phyloP scores from a whole-genome alignment of 1,140 invertebrate species.

The Sycobia sp. region DNA sequence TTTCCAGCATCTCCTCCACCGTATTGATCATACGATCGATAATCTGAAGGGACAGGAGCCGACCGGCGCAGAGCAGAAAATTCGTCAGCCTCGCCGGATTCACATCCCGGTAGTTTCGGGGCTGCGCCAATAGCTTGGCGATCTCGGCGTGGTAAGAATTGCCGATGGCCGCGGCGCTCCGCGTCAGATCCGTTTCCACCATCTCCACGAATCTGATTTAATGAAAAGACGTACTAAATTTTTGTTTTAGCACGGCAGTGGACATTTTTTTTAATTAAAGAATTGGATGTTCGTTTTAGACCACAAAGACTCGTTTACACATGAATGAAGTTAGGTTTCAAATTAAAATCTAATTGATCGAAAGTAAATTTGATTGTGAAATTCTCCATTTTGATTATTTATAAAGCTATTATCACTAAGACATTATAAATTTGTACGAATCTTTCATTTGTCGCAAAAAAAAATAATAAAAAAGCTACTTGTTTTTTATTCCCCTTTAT shows the following conservation, averaged over 20 bases:
- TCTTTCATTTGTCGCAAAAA: too few relatives aligned
- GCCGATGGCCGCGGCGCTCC: conserved; percentile 49
- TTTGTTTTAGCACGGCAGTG: background rate
- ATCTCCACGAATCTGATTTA: conserved; percentile 48
- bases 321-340: background rate
- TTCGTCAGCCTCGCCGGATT: conserved; percentile 26
- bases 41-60: conserved; percentile 62
- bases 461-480: too few relatives aligned
- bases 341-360: background rate
- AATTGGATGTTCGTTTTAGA: background rate
- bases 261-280: background rate
- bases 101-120: conserved; percentile 50
- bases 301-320: background rate
- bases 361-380: background rate
- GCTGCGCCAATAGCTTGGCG: conserved; percentile 46
- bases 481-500: too few relatives aligned
- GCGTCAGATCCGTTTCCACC: conserved; percentile 53
- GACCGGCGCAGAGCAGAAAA: conserved; percentile 54
- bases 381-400: too few relatives aligned
- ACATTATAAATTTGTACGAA: too few relatives aligned
- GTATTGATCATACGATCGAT: conserved; percentile 61
- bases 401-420: too few relatives aligned
- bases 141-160: conserved; percentile 57
- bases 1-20: conserved; percentile 60
- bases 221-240: background rate